phyloP scores from a whole-genome alignment of 2,113 vertebrate species.

The Pedetes capensis region DNA sequence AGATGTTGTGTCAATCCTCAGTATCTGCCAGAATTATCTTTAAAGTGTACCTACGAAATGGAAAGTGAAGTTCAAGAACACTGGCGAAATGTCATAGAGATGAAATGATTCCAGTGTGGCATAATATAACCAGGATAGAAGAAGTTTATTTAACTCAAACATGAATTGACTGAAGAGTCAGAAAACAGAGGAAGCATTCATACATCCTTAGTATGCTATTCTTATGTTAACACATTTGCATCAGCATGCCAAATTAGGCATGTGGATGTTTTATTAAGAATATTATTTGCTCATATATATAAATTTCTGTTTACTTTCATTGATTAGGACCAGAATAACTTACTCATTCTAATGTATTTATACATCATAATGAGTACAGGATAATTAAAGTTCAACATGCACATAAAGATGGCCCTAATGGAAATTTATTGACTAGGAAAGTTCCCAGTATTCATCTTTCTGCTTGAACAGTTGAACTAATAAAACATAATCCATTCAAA shows the following conservation, averaged over 20 bases:
- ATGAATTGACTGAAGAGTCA: conserved; percentile 4
- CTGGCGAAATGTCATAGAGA: background rate
- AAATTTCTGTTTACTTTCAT: conserved; percentile 69
- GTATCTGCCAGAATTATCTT: conserved; percentile 15
- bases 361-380: conserved; percentile 72
- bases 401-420: conserved; percentile 47
- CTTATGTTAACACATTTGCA: conserved; percentile 20
- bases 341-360: conserved; percentile 64
- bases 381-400: conserved; percentile 74
- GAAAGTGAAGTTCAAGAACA: conserved; percentile 32
- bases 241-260: conserved; percentile 45
- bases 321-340: conserved; percentile 64
- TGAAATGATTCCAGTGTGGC: conserved; percentile 20
- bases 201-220: background rate
- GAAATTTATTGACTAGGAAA: conserved; percentile 64
- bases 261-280: conserved; percentile 66
- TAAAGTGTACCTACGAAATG: conserved; percentile 2
- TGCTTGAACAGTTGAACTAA: conserved; percentile 58
- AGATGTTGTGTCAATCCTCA: background rate
- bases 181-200: background rate
- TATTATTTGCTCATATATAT: conserved; percentile 64
- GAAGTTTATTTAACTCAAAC: conserved; percentile 24
- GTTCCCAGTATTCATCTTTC: conserved; percentile 60
- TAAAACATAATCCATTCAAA: conserved; percentile 52
- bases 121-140: conserved; percentile 4